Evolutionary conservation across 2,113 vertebrate genomes (phyloP).

Genomic region (Amblyopsis rosae): DNA sequence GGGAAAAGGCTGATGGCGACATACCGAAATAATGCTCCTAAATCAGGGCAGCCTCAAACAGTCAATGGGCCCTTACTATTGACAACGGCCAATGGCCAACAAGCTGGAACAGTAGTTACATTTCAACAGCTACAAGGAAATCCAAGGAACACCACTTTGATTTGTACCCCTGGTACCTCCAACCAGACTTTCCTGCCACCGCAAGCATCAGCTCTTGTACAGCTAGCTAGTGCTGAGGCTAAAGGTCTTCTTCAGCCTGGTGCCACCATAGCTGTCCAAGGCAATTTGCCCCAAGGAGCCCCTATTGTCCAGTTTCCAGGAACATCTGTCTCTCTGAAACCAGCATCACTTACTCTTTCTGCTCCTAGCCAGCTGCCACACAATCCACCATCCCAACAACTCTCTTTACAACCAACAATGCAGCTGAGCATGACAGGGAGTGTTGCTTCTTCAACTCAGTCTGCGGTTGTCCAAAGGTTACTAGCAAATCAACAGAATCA

Average conservation of each 20-base stretch:
- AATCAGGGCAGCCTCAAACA: slow-evolving; percentile 64
- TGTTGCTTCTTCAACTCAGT: slow-evolving; percentile 70
- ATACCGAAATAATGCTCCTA: slow-evolving; percentile 66
- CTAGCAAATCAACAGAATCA: slow-evolving; percentile 28
- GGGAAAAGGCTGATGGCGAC: slow-evolving; percentile 59
- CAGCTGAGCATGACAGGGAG: slow-evolving; percentile 69
- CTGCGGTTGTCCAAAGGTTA: slow-evolving; percentile 44
- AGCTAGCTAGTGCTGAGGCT: slow-evolving; percentile 78
- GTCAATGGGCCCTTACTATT: slow-evolving; percentile 56
- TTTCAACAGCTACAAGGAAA: slow-evolving; percentile 56
- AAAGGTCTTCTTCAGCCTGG: slow-evolving; percentile 76
- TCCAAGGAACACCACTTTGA: slow-evolving; percentile 62
- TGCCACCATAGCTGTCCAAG: slow-evolving; percentile 68
- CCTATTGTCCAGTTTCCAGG: slow-evolving; percentile 52
- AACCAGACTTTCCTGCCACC: slow-evolving; percentile 73
- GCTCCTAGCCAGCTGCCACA: slow-evolving; percentile 51
- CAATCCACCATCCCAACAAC: slow-evolving; percentile 61
- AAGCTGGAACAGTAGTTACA: slow-evolving; percentile 51
- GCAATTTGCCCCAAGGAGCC: slow-evolving; percentile 56
- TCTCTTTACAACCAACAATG: slow-evolving; percentile 77
- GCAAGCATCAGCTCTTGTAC: slow-evolving; percentile 77
- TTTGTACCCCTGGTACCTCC: slow-evolving; percentile 58
- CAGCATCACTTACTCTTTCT: slow-evolving; percentile 41
- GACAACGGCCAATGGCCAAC: slow-evolving; percentile 54
- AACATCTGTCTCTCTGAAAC: slow-evolving; percentile 52